Conservation (phyloP, 2,888 invertebrate species). For the Tenodera sinensis region DNA sequence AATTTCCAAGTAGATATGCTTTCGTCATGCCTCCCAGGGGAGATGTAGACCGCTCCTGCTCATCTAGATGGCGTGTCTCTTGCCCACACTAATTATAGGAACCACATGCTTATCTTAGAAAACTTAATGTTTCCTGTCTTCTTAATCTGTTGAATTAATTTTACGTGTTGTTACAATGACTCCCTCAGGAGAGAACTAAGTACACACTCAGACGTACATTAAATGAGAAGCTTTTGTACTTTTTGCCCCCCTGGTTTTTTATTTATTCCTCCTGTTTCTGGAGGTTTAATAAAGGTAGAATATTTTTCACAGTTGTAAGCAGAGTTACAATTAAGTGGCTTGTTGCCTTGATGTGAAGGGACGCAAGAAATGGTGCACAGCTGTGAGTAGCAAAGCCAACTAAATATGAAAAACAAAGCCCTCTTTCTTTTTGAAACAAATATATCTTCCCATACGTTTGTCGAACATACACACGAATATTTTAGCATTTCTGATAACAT, state of each 20-base stretch:
- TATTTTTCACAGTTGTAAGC: background rate
- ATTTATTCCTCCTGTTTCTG: background rate
- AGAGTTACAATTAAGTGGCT: background rate
- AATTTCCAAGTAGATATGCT: background rate
- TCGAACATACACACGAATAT: no score
- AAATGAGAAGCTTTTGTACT: background rate
- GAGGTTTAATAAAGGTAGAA: background rate
- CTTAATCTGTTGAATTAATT: constrained; percentile 18
- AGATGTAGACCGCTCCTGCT: background rate
- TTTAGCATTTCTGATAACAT: no score
- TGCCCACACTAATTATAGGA: background rate
- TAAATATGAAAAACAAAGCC: background rate
- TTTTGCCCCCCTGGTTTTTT: background rate
- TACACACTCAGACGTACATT: background rate
- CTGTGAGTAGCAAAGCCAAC: background rate
- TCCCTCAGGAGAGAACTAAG: background rate
- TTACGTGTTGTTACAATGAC: background rate
- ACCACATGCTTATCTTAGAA: constrained; percentile 10
- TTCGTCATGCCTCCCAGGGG: background rate
- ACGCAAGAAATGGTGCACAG: background rate
- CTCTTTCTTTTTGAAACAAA: no score
- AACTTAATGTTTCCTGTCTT: constrained; percentile 23
- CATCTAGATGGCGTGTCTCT: background rate
- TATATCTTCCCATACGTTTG: no score
- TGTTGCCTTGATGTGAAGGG: background rate